phyloP scores from a whole-genome alignment of 1,140 invertebrate genomes.

The Scaptodrosophila lebanonensis region DNA sequence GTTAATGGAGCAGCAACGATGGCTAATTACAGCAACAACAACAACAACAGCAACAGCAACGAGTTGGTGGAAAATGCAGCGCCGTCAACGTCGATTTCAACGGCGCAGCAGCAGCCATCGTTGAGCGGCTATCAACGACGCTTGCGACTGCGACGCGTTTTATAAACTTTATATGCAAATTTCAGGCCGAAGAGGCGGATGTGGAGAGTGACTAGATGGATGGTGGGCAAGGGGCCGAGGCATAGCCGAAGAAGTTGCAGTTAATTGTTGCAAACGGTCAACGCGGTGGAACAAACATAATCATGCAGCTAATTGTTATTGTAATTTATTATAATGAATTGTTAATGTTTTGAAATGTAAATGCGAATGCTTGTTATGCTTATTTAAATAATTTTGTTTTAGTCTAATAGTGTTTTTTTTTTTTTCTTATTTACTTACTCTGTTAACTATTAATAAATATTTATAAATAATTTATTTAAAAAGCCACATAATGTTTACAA shows the following conservation, averaged over 20 bases:
- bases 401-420: slow-evolving; percentile 68
- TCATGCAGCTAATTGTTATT: slow-evolving; percentile 15
- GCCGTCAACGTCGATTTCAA: slow-evolving; percentile 16
- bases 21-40: slow-evolving; percentile 13
- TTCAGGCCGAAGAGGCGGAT: too few relatives aligned
- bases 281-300: not conserved
- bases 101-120: slow-evolving; percentile 9
- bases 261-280: slow-evolving; percentile 15
- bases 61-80: not conserved
- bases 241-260: not conserved
- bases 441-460: slow-evolving; percentile 5
- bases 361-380: slow-evolving; percentile 63
- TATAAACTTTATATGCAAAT: too few relatives aligned
- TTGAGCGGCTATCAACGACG: too few relatives aligned
- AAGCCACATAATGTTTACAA: too few relatives aligned
- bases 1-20: slow-evolving; percentile 31
- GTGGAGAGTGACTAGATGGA: too few relatives aligned
- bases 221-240: too few relatives aligned
- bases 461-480: too few relatives aligned
- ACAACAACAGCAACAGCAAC: slow-evolving; percentile 2
- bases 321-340: slow-evolving; percentile 61
- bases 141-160: too few relatives aligned
- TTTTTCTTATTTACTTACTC: slow-evolving; percentile 50
- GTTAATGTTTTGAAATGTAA: too few relatives aligned
- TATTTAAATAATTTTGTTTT: too few relatives aligned